Evolutionary conservation across 2,797 vertebrate genomes (phyloP).

Genomic region (Apogon talboti): DNA sequence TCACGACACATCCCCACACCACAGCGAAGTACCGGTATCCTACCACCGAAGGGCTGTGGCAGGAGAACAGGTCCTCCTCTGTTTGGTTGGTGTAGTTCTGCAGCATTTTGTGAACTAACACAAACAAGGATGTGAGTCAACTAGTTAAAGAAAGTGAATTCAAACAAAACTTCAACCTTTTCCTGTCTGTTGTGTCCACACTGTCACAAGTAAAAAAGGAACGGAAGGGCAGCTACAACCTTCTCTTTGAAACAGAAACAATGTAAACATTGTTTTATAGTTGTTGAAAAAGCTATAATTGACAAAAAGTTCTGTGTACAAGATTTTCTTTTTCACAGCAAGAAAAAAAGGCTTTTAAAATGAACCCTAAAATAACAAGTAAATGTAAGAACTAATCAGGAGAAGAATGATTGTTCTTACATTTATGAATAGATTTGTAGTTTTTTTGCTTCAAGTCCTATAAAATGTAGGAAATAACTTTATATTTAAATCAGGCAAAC

Average conservation of each 20-base stretch:
- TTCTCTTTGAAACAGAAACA: neutral
- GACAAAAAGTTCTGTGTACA: too few species aligned
- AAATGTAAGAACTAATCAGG: too few species aligned
- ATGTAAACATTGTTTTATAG: neutral
- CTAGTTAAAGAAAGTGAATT: neutral
- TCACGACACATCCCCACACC: constrained; percentile 85
- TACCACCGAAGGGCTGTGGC: constrained; percentile 85
- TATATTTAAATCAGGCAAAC: too few species aligned
- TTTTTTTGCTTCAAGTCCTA: too few species aligned
- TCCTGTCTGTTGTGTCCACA: neutral
- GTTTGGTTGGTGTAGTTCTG: constrained; percentile 76
- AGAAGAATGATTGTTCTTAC: too few species aligned
- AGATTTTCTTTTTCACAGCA: too few species aligned
- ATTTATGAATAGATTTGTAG: too few species aligned
- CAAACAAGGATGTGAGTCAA: neutral
- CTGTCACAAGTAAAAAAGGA: neutral
- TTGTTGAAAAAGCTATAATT: too few species aligned
- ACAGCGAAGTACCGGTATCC: constrained; percentile 88
- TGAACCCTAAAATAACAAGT: too few species aligned
- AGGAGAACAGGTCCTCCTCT: constrained; percentile 83
- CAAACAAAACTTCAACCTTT: neutral
- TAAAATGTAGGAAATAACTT: too few species aligned
- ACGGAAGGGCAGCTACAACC: neutral
- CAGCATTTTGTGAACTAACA: constrained; percentile 61
- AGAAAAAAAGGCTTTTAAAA: too few species aligned